A percentile compares a stretch with the other conserved stretches of the same genome.
Evolutionary conservation across 1,140 invertebrate species (phyloP).

Genomic region (Bombus balteatus): DNA sequence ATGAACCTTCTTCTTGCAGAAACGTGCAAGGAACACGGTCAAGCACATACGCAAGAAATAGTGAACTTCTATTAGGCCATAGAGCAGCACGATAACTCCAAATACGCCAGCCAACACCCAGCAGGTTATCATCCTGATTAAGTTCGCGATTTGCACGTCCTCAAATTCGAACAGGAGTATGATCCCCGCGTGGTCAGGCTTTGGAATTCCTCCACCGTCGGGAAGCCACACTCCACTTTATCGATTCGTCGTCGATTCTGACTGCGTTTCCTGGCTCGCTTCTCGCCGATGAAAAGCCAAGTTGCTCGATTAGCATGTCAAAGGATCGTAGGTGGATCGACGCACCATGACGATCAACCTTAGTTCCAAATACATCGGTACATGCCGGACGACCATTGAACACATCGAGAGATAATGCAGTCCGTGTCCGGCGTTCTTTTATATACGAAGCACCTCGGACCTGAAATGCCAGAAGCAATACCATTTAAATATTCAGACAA

Average conservation of each 20-base stretch:
- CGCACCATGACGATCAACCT: background rate
- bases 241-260: constrained; percentile 69
- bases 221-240: constrained; percentile 64
- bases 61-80: constrained; percentile 86
- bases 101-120: constrained; percentile 81
- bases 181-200: constrained; percentile 36
- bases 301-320: constrained; percentile 35
- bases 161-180: background rate
- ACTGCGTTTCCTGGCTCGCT: constrained; percentile 45
- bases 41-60: constrained; percentile 87
- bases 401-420: background rate
- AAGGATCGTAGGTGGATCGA: background rate
- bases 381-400: background rate
- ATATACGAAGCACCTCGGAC: background rate
- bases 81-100: constrained; percentile 82
- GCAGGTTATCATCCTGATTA: constrained; percentile 75
- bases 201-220: constrained; percentile 58
- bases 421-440: background rate
- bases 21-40: constrained; percentile 85
- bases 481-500: background rate
- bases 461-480: constrained; percentile 19
- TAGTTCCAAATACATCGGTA: constrained; percentile 5
- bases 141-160: background rate
- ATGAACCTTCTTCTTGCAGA: constrained; percentile 85
- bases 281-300: constrained; percentile 64